These are phyloP conservation scores for Delia radicum DNA, from an alignment of 1,140 invertebrate species.

Conservation along the genomic window DNA sequence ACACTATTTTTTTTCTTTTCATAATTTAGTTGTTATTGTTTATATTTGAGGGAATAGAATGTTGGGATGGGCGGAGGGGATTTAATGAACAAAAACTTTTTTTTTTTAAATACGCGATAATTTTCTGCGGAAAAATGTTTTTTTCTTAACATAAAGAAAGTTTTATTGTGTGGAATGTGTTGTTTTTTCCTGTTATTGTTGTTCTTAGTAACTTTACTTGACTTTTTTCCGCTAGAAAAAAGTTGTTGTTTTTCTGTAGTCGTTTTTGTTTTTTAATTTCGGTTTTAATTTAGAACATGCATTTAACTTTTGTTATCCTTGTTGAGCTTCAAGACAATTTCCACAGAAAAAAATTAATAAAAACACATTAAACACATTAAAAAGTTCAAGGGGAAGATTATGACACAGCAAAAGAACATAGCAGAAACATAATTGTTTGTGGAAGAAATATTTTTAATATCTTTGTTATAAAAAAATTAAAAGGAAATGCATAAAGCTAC, in stretches of 20 bases:
- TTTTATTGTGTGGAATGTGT: not conserved
- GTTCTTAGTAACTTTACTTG: slow-evolving; percentile 6
- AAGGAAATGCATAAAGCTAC: too few species aligned
- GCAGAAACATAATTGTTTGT: slow-evolving; percentile 16
- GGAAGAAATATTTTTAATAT: not conserved
- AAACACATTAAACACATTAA: slow-evolving; percentile 22
- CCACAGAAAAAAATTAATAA: slow-evolving; percentile 8
- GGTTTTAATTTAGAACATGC: slow-evolving; percentile 16
- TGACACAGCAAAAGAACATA: not conserved
- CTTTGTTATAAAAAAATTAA: not conserved
- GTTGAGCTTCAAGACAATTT: not conserved
- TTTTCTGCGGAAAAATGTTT: not conserved
- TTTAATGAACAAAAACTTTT: not conserved
- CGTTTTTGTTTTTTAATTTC: slow-evolving; percentile 10
- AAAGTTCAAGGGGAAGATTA: slow-evolving; percentile 13
- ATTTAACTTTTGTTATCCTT: slow-evolving; percentile 23
- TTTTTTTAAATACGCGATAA: not conserved
- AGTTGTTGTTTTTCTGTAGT: not conserved
- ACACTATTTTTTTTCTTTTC: not conserved
- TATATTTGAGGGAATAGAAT: not conserved
- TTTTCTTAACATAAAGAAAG: not conserved
- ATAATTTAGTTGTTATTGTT: slow-evolving; percentile 13
- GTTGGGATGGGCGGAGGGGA: not conserved
- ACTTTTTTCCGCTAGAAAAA: slow-evolving; percentile 1
- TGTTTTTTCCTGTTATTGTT: slow-evolving; percentile 17